Evolutionary conservation across 2,888 invertebrate species (phyloP), one percentile per base, ranked within the genome.

Genomic region (Cryptus armator): DNA sequence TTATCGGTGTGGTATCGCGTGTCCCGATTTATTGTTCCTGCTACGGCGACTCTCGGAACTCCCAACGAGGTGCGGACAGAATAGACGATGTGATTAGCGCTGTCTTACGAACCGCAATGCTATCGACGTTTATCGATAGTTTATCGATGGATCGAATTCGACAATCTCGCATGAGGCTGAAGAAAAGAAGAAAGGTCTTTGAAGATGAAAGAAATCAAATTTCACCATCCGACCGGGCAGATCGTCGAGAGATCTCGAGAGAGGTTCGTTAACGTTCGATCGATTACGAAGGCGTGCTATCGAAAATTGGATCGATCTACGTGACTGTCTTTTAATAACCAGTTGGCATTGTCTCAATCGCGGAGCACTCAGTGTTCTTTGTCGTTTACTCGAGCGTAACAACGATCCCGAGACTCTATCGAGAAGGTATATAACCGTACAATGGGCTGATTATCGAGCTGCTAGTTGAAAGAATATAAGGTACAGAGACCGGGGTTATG

Each of bases 31-130:
- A 79, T 67, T 62, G 78, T 71, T 43, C 80, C n/a, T 24, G 56
- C 19, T 44, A 24, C 48, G 24, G 43, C n/a, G 51, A 74, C n/a
- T 62, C 62, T 64, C 29, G 37, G 64, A 66, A 79, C 79, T 80
- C 64, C 64, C 70, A 71, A 71, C 48, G 51, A 76, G 77, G 76
- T 78, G 77, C 74, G 68, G 77, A 74, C 74, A 74, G 77, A 81
- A 81, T 84, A 81, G 81, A 84, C 81, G 81, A 77, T 72, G 81
- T 81, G 77, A 81, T 84, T 81, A 77, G 68, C 67, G 68, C 70
- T 70, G 74, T 74, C 67, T 81, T 53, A 32, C 67, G 72, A 48
- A 67, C 24, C 59, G 19, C 32, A 32, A 12, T n/a, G 29, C 37
- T 59, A 48, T 68, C 70, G 68, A 78, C 59, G 66, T 43, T 80